These are phyloP conservation scores for Cryptocephalus primarius DNA, from an alignment of 2,888 invertebrate genomes.

Conservation along the genomic window DNA sequence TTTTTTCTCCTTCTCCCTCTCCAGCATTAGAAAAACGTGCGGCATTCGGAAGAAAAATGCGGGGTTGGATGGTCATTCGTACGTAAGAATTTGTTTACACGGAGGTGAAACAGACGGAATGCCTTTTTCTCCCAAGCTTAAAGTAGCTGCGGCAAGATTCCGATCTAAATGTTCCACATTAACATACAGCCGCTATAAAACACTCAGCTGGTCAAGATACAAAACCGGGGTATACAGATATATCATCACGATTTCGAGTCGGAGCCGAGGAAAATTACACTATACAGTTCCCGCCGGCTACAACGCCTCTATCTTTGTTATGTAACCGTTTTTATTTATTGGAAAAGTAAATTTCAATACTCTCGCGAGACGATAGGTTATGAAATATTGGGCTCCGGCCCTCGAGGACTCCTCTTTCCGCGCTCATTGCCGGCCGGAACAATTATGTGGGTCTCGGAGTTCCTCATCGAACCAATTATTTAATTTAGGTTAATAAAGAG, in stretches of 20 bases:
- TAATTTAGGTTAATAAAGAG: too few species aligned
- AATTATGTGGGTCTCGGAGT: too few species aligned
- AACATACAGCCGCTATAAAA: conserved; percentile 33
- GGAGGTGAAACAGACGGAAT: neutral
- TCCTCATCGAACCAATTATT: too few species aligned
- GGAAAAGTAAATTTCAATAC: conserved; percentile 13
- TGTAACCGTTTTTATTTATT: conserved; percentile 20
- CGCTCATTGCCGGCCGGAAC: too few species aligned
- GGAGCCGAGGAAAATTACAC: conserved; percentile 20
- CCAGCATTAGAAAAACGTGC: neutral
- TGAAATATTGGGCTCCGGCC: conserved; percentile 10
- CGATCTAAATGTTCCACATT: conserved; percentile 39
- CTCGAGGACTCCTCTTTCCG: conserved; percentile 2
- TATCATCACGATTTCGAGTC: neutral
- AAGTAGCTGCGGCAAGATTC: conserved; percentile 31
- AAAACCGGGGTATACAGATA: conserved; percentile 11
- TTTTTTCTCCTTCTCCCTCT: neutral
- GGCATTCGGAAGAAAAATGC: neutral
- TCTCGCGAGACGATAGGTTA: conserved; percentile 1
- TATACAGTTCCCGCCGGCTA: conserved; percentile 16
- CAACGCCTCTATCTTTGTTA: conserved; percentile 18
- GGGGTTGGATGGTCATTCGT: neutral
- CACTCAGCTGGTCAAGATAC: conserved; percentile 19
- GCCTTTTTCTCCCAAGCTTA: neutral
- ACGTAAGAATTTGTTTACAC: neutral